Conservation (phyloP, 2,797 vertebrate species). For the Anguilla anguilla region DNA sequence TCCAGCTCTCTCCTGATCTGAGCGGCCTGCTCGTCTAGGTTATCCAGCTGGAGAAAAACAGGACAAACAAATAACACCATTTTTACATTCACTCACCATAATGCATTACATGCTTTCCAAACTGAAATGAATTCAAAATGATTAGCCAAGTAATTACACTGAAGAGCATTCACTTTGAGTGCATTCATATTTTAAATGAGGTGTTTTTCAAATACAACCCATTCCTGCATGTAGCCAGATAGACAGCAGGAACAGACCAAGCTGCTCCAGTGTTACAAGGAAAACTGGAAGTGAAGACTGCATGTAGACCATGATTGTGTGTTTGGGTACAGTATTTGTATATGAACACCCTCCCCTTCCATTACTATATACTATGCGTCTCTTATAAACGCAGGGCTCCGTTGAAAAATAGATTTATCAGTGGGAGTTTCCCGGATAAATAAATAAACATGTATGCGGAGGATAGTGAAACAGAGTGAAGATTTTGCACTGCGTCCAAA, state of each 20-base stretch:
- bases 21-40: slow-evolving; percentile 96
- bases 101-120: not conserved
- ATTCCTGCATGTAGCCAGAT: no score
- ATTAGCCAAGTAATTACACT: not conserved
- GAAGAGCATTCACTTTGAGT: not conserved
- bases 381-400: no score
- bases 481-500: not conserved
- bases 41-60: slow-evolving; percentile 84
- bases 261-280: no score
- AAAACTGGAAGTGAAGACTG: no score
- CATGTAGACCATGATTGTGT: no score
- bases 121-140: not conserved
- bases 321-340: no score
- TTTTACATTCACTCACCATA: slow-evolving; percentile 26
- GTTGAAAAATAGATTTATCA: not conserved
- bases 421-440: not conserved
- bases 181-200: no score
- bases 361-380: no score
- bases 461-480: not conserved
- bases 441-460: not conserved
- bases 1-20: slow-evolving; percentile 97
- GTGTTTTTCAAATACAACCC: no score
- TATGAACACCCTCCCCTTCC: no score
- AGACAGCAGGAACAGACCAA: no score
- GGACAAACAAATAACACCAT: not conserved